Evolutionary conservation across 2,888 invertebrate genomes (phyloP), one percentile per base, ranked within the genome.

Genomic region (Ernsta delagoae): DNA sequence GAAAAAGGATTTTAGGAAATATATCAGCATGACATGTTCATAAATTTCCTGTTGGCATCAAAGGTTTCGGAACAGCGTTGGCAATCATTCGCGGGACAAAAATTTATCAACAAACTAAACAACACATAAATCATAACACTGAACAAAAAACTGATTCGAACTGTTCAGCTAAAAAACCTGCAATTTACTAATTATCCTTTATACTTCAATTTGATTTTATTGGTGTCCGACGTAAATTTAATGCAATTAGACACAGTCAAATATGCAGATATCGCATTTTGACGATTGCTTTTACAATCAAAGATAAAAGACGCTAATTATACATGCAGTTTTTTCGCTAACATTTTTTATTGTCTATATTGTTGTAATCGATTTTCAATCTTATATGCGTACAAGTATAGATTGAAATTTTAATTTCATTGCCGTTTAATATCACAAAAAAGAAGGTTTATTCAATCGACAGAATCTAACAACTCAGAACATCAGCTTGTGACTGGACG

Each of bases 191-290:
- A 87, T 85, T 84, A 84, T 80, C 80, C 75, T 77, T 79, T 76
- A 79, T 79, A 77, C 77, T 73, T 75, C 75, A 78, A 83, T 80
- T 79, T 74, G 70, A 78, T 78, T 84, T 83, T 82, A 83, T 81
- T 73, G 72, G 70, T 74, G 75, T 69, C 74, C 70, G 73, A 79
- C 78, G 76, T 80, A 83, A 77, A 74, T 75, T 76, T 70, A 75
- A 70, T 81, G 81, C 82, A 87, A 89, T 89, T 88, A 84, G 85
- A 85, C 77, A 82, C 83, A 83, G 77, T 74, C 75, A 72, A 79
- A 79, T 79, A 79, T 84, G 81, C 82, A 80, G 77, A 78, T 75
- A 77, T 79, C 75, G 75, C 77, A 79, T 77, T 75, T 76, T 73
- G 75, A 59, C 73, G 67, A 78, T 81, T 78, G 72, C 76, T 79